A percentile compares a stretch with the other conserved stretches of the same genome.
phyloP scores from a whole-genome alignment of 2,888 invertebrate species.

The Sesamia inferens region DNA sequence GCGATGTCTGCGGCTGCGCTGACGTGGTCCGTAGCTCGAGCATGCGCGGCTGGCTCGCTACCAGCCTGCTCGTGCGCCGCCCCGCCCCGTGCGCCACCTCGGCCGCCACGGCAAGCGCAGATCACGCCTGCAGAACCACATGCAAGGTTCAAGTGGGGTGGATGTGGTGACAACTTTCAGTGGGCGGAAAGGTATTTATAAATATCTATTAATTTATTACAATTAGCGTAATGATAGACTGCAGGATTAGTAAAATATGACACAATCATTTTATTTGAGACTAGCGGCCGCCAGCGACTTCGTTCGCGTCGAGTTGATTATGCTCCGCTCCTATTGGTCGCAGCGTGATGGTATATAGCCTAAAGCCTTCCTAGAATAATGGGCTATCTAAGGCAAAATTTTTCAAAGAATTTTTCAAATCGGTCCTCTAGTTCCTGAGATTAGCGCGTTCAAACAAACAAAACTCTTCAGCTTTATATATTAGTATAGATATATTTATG shows the following conservation, averaged over 20 bases:
- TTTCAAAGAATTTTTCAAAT: too few relatives aligned
- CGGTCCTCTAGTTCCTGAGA: too few relatives aligned
- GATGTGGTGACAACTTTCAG: conserved; percentile 95
- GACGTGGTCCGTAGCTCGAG: conserved; percentile 93
- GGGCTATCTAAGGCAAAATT: too few relatives aligned
- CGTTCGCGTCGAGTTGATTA: too few relatives aligned
- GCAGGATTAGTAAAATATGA: neutral
- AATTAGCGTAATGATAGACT: neutral
- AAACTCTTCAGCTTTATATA: too few relatives aligned
- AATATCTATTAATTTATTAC: conserved; percentile 1
- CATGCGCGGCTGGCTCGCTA: conserved; percentile 93
- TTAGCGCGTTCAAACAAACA: too few relatives aligned
- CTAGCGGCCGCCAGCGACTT: too few relatives aligned
- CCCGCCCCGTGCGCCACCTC: conserved; percentile 91
- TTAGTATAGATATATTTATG: too few relatives aligned
- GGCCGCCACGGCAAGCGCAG: conserved; percentile 89
- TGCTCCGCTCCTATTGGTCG: too few relatives aligned
- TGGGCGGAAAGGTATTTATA: conserved; percentile 92
- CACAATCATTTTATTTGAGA: neutral
- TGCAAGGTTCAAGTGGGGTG: conserved; percentile 95
- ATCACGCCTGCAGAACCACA: conserved; percentile 92
- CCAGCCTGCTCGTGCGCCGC: conserved; percentile 95
- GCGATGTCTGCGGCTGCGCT: conserved; percentile 95
- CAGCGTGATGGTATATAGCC: too few relatives aligned
- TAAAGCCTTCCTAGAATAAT: too few relatives aligned